These are phyloP conservation scores for Paramormyrops hopkinsi DNA, from an alignment of 2,797 vertebrate species.

Conservation along the genomic window DNA sequence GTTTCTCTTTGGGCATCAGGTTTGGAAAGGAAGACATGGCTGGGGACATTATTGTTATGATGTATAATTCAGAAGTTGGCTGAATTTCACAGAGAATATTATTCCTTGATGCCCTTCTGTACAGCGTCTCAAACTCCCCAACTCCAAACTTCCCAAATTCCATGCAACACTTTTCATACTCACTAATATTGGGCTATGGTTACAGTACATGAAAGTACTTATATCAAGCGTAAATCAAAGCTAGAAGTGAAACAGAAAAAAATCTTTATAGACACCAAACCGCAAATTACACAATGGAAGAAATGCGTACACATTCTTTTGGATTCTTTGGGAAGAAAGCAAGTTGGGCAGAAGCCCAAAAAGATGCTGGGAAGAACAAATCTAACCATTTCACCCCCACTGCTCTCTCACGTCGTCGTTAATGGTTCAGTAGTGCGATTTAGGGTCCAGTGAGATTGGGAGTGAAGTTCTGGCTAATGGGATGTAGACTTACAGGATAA, in stretches of 20 bases:
- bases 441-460: background rate
- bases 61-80: background rate
- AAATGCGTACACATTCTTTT: background rate
- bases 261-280: background rate
- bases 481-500: background rate
- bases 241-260: background rate
- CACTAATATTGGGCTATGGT: background rate
- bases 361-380: background rate
- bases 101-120: background rate
- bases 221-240: background rate
- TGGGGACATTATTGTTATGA: background rate
- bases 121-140: background rate
- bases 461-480: background rate
- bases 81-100: background rate
- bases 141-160: background rate
- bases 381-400: background rate
- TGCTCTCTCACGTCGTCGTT: background rate
- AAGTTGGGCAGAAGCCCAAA: background rate
- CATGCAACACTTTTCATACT: background rate
- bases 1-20: background rate
- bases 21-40: background rate
- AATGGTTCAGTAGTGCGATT: background rate
- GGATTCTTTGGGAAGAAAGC: background rate
- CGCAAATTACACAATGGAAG: background rate
- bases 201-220: background rate